These are phyloP conservation scores for Gandaritis pyraliata DNA, from an alignment of 2,888 invertebrate genomes.

Conservation along the genomic window DNA sequence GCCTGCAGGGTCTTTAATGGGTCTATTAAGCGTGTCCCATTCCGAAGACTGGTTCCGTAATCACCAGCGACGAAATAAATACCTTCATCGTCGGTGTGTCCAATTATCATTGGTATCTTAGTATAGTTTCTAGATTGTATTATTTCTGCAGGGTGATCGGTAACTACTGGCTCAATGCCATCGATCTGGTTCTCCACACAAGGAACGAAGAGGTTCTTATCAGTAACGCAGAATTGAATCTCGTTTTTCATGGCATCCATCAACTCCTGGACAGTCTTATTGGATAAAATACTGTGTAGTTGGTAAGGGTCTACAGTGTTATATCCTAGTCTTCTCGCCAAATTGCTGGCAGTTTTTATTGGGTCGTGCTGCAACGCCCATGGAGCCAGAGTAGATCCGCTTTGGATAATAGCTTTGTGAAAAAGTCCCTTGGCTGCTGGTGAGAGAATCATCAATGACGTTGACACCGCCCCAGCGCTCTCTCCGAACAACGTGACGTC, in stretches of 20 bases:
- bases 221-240: conserved; percentile 66
- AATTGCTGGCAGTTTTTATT: conserved; percentile 60
- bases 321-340: conserved; percentile 70
- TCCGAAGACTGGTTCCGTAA: conserved; percentile 64
- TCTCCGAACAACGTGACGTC: conserved; percentile 76
- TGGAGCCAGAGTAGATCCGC: conserved; percentile 70
- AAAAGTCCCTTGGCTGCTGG: conserved; percentile 69
- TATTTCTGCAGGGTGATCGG: conserved; percentile 63
- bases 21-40: conserved; percentile 49
- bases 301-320: conserved; percentile 65
- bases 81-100: conserved; percentile 74
- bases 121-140: conserved; percentile 70
- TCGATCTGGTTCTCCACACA: conserved; percentile 70
- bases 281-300: conserved; percentile 66
- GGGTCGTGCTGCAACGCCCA: conserved; percentile 74
- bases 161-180: conserved; percentile 67
- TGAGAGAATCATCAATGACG: conserved; percentile 68
- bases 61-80: conserved; percentile 70
- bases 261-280: conserved; percentile 61
- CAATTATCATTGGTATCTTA: conserved; percentile 76
- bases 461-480: conserved; percentile 76
- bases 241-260: conserved; percentile 63
- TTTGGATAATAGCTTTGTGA: conserved; percentile 73
- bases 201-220: conserved; percentile 68
- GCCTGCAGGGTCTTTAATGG: conserved; percentile 55